Percentiles rank a stretch among this genome's conserved stretches.
phyloP scores from a whole-genome alignment of 2,797 vertebrate genomes.

The Synanceia verrucosa region DNA sequence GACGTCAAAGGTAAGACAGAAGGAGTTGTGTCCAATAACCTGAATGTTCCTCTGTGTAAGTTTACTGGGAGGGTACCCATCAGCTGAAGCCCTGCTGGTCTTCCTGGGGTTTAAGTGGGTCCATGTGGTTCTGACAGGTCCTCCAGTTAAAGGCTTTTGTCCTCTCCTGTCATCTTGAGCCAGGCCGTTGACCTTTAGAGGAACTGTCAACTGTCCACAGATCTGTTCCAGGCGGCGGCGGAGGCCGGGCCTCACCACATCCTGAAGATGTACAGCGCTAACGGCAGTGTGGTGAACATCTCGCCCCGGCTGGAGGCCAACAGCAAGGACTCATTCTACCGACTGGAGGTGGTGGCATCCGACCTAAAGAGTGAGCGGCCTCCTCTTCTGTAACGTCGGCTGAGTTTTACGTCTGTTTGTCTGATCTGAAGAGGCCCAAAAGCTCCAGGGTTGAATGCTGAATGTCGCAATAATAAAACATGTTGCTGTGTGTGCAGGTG shows the following conservation, averaged over 20 bases:
- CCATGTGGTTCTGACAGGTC: conserved; percentile 55
- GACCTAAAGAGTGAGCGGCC: conserved; percentile 38
- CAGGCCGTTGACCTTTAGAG: background rate
- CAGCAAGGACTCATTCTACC: conserved; percentile 55
- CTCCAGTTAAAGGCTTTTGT: background rate
- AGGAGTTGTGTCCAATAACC: no score
- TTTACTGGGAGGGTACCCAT: no score
- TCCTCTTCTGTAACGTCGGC: no score
- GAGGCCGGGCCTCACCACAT: conserved; percentile 73
- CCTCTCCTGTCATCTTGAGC: background rate
- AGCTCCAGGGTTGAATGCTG: no score
- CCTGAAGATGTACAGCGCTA: conserved; percentile 71
- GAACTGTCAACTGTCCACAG: conserved; percentile 35
- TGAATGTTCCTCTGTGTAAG: background rate
- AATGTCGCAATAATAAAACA: no score
- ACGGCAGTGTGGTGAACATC: conserved; percentile 70
- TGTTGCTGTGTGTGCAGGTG: conserved; percentile 20
- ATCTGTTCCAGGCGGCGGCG: conserved; percentile 68
- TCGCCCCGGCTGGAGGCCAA: conserved; percentile 67
- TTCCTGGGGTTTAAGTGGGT: conserved; percentile 23
- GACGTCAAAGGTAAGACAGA: conserved; percentile 71
- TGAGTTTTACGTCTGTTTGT: no score
- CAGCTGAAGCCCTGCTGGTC: no score
- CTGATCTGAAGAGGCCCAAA: no score
- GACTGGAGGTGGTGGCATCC: conserved; percentile 71